A percentile compares a stretch with the other conserved stretches of the same genome.
Conservation (phyloP, 2,888 invertebrate species). For the Dinocampus coccinellae region DNA sequence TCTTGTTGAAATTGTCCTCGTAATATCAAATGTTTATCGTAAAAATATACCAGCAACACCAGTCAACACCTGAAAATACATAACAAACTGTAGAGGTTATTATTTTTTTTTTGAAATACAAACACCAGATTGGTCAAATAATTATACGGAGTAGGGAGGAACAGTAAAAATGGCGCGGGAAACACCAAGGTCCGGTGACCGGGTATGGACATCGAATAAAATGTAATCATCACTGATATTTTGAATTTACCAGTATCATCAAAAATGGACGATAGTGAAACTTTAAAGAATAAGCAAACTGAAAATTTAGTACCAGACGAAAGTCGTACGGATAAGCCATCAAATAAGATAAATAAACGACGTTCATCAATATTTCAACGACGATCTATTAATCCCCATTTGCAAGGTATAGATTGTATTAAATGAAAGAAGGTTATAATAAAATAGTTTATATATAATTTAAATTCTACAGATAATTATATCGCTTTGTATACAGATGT, state of each 20-base stretch:
- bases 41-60: too few species aligned
- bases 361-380: constrained; percentile 54
- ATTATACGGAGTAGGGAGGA: not conserved
- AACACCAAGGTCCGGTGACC: too few species aligned
- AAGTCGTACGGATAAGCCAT: constrained; percentile 2
- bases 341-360: constrained; percentile 45
- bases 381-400: constrained; percentile 21
- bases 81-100: too few species aligned
- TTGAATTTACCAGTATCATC: not conserved
- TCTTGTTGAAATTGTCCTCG: too few species aligned
- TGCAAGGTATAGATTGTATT: not conserved
- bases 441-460: constrained; percentile 16
- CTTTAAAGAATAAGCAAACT: not conserved
- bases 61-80: too few species aligned
- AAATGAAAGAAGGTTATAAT: constrained; percentile 8
- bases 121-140: not conserved
- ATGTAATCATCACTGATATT: not conserved
- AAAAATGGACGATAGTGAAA: not conserved
- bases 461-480: not conserved
- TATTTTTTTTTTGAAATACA: not conserved
- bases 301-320: constrained; percentile 4
- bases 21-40: too few species aligned
- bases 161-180: not conserved
- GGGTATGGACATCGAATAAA: not conserved
- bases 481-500: constrained; percentile 16